Conservation (phyloP, 2,113 vertebrate genomes). For the Puffinus mauretanicus region DNA sequence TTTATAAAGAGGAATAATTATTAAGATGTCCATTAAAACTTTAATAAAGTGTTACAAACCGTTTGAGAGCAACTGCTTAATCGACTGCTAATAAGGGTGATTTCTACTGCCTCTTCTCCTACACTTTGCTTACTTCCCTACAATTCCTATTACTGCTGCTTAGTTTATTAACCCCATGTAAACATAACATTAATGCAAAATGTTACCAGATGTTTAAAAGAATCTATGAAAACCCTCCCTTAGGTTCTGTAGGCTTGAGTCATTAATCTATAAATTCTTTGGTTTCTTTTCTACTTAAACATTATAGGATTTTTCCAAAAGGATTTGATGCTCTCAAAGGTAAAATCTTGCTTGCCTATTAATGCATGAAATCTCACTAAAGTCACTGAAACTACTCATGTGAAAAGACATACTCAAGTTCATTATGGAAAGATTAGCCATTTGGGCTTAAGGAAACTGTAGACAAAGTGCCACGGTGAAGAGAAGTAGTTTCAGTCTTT, state of each 20-base stretch:
- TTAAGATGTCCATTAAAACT: background rate
- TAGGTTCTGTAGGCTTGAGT: constrained; percentile 17
- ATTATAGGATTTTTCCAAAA: constrained; percentile 36
- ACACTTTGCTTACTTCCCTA: background rate
- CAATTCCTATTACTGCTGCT: background rate
- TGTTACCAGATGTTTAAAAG: constrained; percentile 59
- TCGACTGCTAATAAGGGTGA: background rate
- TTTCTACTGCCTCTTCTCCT: background rate
- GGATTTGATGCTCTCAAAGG: constrained; percentile 45
- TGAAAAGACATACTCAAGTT: constrained; percentile 32
- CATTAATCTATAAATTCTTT: constrained; percentile 42
- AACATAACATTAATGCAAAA: constrained; percentile 55
- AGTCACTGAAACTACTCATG: constrained; percentile 11
- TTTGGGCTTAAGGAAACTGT: constrained; percentile 27
- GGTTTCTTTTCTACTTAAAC: constrained; percentile 34
- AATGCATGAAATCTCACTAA: constrained; percentile 39
- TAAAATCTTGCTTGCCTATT: background rate
- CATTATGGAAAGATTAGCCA: constrained; percentile 34
- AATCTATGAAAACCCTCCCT: constrained; percentile 30
- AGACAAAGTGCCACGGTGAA: fast-evolving
- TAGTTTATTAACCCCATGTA: constrained; percentile 54
- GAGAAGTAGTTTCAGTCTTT: background rate
- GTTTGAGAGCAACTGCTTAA: background rate
- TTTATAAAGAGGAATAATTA: background rate
- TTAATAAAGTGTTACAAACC: background rate